A percentile compares a stretch with the other conserved stretches of the same genome.
phyloP scores from a whole-genome alignment of 2,797 vertebrate genomes.

The Cuniculus paca region DNA sequence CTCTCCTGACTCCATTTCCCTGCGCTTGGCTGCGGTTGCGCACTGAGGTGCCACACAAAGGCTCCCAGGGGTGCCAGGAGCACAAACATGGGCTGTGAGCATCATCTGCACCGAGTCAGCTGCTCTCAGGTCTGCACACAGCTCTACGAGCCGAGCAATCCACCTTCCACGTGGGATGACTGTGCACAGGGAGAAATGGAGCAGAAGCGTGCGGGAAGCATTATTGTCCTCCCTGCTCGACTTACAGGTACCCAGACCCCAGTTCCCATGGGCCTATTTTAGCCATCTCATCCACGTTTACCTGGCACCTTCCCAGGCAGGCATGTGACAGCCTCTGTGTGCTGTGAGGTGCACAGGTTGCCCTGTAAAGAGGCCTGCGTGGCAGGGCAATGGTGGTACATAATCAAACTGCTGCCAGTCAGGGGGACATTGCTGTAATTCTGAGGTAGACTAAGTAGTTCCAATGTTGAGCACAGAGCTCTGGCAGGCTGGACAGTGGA shows the following conservation, averaged over 20 bases:
- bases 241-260: neutral
- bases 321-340: neutral
- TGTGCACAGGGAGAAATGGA: neutral
- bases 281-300: neutral
- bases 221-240: neutral
- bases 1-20: no score
- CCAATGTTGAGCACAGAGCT: neutral
- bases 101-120: neutral
- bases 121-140: neutral
- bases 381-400: neutral
- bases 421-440: neutral
- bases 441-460: neutral
- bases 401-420: neutral
- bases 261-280: neutral
- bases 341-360: neutral
- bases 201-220: neutral
- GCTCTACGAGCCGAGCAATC: neutral
- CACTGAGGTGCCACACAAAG: no score
- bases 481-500: neutral
- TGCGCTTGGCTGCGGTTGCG: no score
- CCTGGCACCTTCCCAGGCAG: neutral
- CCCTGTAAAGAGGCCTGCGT: neutral
- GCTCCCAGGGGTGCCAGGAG: no score
- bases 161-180: neutral
- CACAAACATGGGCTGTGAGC: no score